phyloP scores from a whole-genome alignment of 2,113 vertebrate genomes.

The Leptocoma aspasia region DNA sequence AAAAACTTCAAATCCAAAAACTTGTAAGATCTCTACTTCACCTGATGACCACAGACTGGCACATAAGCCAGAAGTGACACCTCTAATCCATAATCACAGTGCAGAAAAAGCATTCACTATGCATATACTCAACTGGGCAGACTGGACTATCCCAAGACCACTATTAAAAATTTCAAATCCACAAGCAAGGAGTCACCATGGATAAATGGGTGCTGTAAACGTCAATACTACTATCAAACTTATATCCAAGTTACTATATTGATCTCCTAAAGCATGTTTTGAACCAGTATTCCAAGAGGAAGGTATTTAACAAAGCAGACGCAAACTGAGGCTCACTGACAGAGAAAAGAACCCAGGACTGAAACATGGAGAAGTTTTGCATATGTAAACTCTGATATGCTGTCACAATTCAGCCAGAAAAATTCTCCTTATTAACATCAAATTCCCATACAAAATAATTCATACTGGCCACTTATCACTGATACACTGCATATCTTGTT shows the following conservation, averaged over 20 bases:
- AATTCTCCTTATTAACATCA: neutral
- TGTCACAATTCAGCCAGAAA: neutral
- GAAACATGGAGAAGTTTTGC: neutral
- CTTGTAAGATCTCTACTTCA: neutral
- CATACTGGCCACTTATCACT: slow-evolving; percentile 9
- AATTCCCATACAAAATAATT: slow-evolving; percentile 28
- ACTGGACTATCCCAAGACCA: neutral
- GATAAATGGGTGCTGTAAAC: neutral
- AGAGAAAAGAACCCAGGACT: neutral
- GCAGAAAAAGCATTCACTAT: neutral
- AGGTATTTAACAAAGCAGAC: neutral
- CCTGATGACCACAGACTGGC: neutral
- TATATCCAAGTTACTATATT: neutral
- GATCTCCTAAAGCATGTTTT: neutral
- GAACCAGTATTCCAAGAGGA: neutral
- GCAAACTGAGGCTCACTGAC: neutral
- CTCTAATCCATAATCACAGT: neutral
- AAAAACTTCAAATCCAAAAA: neutral
- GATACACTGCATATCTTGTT: slow-evolving; percentile 25
- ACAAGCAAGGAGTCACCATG: neutral
- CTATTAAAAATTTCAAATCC: neutral
- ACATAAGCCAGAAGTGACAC: neutral
- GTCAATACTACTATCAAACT: neutral
- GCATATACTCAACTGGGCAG: neutral
- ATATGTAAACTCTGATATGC: neutral